Evolutionary conservation across 2,797 vertebrate species (phyloP).

Genomic region (Sparus aurata): DNA sequence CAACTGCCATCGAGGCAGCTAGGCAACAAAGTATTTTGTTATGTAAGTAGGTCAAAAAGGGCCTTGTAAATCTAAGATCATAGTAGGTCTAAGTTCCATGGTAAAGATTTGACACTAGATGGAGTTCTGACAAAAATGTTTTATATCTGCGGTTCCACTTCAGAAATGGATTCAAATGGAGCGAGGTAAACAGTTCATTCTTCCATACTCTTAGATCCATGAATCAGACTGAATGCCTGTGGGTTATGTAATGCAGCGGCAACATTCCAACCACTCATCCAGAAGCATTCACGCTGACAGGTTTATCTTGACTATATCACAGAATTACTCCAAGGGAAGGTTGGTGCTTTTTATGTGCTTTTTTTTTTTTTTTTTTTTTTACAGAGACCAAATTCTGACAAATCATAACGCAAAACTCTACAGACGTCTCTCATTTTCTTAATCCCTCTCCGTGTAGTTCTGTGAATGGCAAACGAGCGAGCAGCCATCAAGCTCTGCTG

Average conservation of each 20-base stretch:
- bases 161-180: slow-evolving; percentile 20
- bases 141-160: not conserved
- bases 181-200: slow-evolving; percentile 43
- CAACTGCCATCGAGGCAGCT: too few species aligned
- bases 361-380: not conserved
- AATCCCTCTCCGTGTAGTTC: slow-evolving; percentile 32
- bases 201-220: slow-evolving; percentile 24
- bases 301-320: slow-evolving; percentile 66
- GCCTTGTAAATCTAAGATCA: too few species aligned
- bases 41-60: too few species aligned
- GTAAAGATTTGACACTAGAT: not conserved
- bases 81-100: too few species aligned
- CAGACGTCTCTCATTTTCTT: slow-evolving; percentile 22
- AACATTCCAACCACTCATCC: slow-evolving; percentile 73
- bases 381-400: slow-evolving; percentile 9
- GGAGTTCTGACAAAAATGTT: not conserved
- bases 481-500: slow-evolving; percentile 41
- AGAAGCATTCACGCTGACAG: slow-evolving; percentile 66
- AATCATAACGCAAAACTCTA: slow-evolving; percentile 33
- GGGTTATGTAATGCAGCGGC: slow-evolving; percentile 69
- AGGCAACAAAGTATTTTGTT: too few species aligned
- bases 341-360: slow-evolving; percentile 41
- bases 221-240: slow-evolving; percentile 52
- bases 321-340: slow-evolving; percentile 47
- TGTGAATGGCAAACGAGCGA: slow-evolving; percentile 58